These are phyloP conservation scores for Drosophila niveifrons DNA, from an alignment of 2,888 invertebrate genomes.

Conservation along the genomic window DNA sequence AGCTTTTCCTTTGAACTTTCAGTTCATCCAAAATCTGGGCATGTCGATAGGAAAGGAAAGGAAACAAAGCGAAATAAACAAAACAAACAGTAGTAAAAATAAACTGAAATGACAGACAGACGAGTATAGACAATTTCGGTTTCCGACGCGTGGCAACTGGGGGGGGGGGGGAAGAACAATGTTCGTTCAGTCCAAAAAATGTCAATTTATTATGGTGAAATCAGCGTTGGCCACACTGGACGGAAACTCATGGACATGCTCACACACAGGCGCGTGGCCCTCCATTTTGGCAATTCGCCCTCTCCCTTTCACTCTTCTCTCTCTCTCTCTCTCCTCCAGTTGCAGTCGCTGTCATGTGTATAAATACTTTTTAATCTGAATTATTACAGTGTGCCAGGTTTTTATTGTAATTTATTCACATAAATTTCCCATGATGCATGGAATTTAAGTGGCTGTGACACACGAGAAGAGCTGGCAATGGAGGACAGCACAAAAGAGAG, in stretches of 20 bases:
- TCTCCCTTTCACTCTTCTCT: background rate
- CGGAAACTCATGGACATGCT: slow-evolving; percentile 5
- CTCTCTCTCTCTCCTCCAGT: background rate
- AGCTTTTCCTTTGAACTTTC: slow-evolving; percentile 11
- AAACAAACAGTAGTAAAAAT: slow-evolving; percentile 37
- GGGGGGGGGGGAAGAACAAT: too few species aligned
- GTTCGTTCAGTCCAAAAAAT: slow-evolving; percentile 55
- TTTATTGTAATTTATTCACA: slow-evolving; percentile 74
- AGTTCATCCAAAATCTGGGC: slow-evolving; percentile 10
- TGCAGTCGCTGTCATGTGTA: slow-evolving; percentile 56
- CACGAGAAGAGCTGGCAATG: background rate
- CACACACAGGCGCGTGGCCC: slow-evolving; percentile 50
- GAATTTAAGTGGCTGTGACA: slow-evolving; percentile 68
- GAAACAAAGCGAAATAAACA: slow-evolving; percentile 26
- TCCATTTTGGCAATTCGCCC: slow-evolving; percentile 9
- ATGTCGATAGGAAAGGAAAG: slow-evolving; percentile 9
- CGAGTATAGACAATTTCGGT: slow-evolving; percentile 17
- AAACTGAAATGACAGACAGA: slow-evolving; percentile 57
- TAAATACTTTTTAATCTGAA: slow-evolving; percentile 74
- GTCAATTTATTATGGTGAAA: slow-evolving; percentile 70
- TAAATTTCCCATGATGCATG: slow-evolving; percentile 73
- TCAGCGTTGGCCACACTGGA: slow-evolving; percentile 49
- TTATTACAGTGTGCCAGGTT: slow-evolving; percentile 62
- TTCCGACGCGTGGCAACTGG: slow-evolving; percentile 28
- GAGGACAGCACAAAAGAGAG: background rate